A percentile compares a stretch with the other conserved stretches of the same genome.
phyloP scores from a whole-genome alignment of 2,113 vertebrate species.

The Sinocyclocheilus anshuiensis region DNA sequence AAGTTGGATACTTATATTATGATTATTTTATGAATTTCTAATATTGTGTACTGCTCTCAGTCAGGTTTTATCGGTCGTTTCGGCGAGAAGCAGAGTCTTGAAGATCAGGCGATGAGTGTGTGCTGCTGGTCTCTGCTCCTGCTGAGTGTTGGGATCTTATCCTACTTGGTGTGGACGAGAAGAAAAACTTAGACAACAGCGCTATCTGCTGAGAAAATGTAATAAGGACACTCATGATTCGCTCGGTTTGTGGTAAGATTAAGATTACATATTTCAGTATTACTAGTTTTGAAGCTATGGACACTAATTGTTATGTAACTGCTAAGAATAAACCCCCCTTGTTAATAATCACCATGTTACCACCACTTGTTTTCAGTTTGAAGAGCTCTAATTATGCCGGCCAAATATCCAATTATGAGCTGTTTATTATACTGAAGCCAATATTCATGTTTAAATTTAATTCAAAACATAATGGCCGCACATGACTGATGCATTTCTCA shows the following conservation, averaged over 20 bases:
- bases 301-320: neutral
- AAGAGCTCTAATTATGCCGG: neutral
- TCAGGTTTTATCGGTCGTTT: constrained; percentile 71
- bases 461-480: neutral
- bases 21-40: neutral
- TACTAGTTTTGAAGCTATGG: neutral
- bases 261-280: neutral
- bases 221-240: neutral
- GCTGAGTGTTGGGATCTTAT: constrained; percentile 59
- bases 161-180: constrained; percentile 62
- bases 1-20: neutral
- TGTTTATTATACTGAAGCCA: neutral
- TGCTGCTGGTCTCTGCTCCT: constrained; percentile 71
- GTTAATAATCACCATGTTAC: neutral
- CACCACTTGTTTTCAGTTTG: neutral
- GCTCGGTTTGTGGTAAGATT: neutral
- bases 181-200: constrained; percentile 55
- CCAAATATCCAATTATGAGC: neutral
- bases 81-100: constrained; percentile 66
- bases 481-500: neutral
- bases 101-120: constrained; percentile 64
- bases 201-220: constrained; percentile 47
- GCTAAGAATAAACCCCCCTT: neutral
- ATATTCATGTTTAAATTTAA: neutral
- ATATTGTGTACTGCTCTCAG: constrained; percentile 54